A percentile compares a stretch with the other conserved stretches of the same genome.
These are phyloP conservation scores for Lucilia sericata DNA, from an alignment of 1,140 invertebrate genomes.

Conservation along the genomic window DNA sequence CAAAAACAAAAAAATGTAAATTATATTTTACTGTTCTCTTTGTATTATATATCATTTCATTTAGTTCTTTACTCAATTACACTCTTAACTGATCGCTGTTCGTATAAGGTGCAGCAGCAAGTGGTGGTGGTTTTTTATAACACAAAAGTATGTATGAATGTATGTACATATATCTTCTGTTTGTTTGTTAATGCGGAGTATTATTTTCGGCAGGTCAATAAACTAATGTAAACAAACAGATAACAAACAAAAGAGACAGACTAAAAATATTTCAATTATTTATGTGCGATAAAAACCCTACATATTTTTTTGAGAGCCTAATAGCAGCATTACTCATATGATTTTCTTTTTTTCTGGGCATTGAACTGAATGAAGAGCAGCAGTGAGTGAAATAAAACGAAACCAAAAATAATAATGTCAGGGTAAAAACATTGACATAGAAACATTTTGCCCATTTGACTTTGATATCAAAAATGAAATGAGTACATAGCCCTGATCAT, in stretches of 20 bases:
- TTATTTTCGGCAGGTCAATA: slow-evolving; percentile 3
- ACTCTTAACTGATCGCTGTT: too few relatives aligned
- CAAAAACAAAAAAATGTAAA: too few relatives aligned
- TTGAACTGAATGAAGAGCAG: background rate
- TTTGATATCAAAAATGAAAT: background rate
- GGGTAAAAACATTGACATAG: slow-evolving; percentile 32
- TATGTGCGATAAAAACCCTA: background rate
- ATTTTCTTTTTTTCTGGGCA: slow-evolving; percentile 25
- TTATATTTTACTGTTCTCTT: too few relatives aligned
- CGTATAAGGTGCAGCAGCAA: background rate
- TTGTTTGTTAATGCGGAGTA: background rate
- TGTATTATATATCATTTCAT: too few relatives aligned
- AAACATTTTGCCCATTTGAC: background rate
- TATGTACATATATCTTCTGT: background rate
- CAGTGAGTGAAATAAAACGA: background rate
- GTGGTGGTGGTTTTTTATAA: background rate
- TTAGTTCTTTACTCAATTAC: too few relatives aligned
- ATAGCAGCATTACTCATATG: slow-evolving; percentile 26
- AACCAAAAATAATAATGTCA: slow-evolving; percentile 20
- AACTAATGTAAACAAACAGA: background rate
- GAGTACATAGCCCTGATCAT: slow-evolving; percentile 18
- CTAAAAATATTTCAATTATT: background rate
- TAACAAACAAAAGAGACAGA: background rate
- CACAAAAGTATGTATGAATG: background rate
- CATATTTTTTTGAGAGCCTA: slow-evolving; percentile 34